phyloP scores from a whole-genome alignment of 1,140 invertebrate species.

The Octopus bimaculoides region DNA sequence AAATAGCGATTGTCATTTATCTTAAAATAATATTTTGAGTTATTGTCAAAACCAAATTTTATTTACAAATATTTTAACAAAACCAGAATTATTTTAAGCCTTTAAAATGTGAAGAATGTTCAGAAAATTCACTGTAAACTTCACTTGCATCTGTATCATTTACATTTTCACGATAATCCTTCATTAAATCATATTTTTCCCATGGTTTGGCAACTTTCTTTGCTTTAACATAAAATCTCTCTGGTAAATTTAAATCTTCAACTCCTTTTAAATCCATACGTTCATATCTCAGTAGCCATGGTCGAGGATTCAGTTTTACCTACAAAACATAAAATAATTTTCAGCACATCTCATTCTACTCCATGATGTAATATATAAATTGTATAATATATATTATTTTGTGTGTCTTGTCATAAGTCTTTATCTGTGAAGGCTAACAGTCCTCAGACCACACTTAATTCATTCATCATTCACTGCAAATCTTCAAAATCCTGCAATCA shows the following conservation, averaged over 20 bases:
- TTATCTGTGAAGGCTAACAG: too few relatives aligned
- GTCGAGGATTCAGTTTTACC: conserved; percentile 78
- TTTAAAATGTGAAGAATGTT: background rate
- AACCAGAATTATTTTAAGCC: background rate
- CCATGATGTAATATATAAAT: too few relatives aligned
- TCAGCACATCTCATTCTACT: too few relatives aligned
- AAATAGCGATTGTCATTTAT: too few relatives aligned
- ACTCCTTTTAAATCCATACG: conserved; percentile 73
- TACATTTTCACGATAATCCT: conserved; percentile 80
- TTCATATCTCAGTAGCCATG: conserved; percentile 86
- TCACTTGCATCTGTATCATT: conserved; percentile 82
- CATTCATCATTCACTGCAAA: too few relatives aligned
- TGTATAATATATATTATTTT: too few relatives aligned
- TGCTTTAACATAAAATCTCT: conserved; percentile 65
- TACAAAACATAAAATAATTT: conserved; percentile 35
- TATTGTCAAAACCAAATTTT: too few relatives aligned
- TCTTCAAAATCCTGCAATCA: too few relatives aligned
- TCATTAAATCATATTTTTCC: conserved; percentile 93
- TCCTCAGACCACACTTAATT: too few relatives aligned
- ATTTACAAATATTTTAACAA: too few relatives aligned
- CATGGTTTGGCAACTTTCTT: conserved; percentile 66
- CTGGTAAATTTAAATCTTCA: conserved; percentile 59
- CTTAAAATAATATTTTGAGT: too few relatives aligned
- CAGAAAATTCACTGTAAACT: conserved; percentile 73
- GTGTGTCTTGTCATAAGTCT: too few relatives aligned